Evolutionary conservation across 2,888 invertebrate genomes (phyloP).

Genomic region (Philopedon plagiatum): DNA sequence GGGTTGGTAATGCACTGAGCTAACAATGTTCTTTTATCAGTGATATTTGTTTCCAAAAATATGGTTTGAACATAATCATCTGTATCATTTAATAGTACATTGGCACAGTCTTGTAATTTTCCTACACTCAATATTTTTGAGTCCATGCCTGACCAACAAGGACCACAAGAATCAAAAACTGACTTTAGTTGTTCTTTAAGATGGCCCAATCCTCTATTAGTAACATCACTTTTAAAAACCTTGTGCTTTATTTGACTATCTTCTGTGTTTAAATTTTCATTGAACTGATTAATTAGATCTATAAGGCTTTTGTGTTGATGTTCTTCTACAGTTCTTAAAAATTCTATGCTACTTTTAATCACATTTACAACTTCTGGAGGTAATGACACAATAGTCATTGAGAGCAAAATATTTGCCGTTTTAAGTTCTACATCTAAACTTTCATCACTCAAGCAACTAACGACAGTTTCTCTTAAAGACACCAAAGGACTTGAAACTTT

Average conservation of each 20-base stretch:
- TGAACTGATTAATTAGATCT: slow-evolving; percentile 55
- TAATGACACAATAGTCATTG: slow-evolving; percentile 83
- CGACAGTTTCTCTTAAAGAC: slow-evolving; percentile 94
- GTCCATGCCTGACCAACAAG: slow-evolving; percentile 65
- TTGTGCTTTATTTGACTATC: slow-evolving; percentile 54
- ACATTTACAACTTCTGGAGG: slow-evolving; percentile 80
- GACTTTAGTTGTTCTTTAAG: slow-evolving; percentile 73
- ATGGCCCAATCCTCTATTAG: slow-evolving; percentile 54
- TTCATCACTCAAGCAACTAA: slow-evolving; percentile 80
- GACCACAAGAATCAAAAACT: slow-evolving; percentile 72
- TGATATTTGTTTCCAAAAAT: slow-evolving; percentile 67
- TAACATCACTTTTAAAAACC: slow-evolving; percentile 57
- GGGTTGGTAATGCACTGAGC: slow-evolving; percentile 87
- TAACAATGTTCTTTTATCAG: slow-evolving; percentile 74
- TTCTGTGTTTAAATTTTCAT: slow-evolving; percentile 62
- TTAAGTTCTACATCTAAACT: slow-evolving; percentile 50
- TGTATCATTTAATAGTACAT: slow-evolving; percentile 88
- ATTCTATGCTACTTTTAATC: slow-evolving; percentile 79
- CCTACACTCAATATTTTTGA: slow-evolving; percentile 93
- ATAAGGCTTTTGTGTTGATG: slow-evolving; percentile 62
- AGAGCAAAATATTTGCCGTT: slow-evolving; percentile 69
- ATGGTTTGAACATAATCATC: slow-evolving; percentile 76
- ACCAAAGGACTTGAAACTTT: slow-evolving; percentile 96
- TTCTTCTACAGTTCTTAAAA: slow-evolving; percentile 77
- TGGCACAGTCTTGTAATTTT: slow-evolving; percentile 89